A percentile compares a stretch with the other conserved stretches of the same genome.
These are phyloP conservation scores for Macquaria ambigua DNA, from an alignment of 2,113 vertebrate genomes.

Conservation along the genomic window DNA sequence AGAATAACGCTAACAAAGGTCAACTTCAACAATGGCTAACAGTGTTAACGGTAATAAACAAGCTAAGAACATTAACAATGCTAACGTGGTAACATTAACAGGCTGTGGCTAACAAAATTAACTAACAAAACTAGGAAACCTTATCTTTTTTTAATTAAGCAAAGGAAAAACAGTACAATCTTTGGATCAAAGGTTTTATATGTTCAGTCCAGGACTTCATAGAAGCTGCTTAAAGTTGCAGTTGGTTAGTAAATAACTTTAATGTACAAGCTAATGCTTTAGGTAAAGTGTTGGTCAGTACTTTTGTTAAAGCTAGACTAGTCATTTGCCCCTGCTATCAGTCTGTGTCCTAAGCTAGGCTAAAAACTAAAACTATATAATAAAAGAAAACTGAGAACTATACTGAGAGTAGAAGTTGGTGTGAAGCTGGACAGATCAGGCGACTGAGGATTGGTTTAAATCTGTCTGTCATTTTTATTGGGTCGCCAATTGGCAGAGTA, in stretches of 20 bases:
- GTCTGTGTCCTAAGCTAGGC: background rate
- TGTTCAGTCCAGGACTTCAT: no score
- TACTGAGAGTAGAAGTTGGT: background rate
- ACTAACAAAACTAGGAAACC: background rate
- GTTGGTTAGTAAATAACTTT: no score
- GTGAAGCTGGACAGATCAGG: background rate
- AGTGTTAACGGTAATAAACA: background rate
- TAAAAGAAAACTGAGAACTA: no score
- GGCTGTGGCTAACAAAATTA: background rate
- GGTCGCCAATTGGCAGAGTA: no score
- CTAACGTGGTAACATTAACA: no score
- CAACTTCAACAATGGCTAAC: background rate
- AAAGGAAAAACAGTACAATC: no score
- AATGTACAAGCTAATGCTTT: background rate
- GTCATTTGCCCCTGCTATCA: background rate
- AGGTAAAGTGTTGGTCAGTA: background rate
- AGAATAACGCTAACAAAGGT: background rate
- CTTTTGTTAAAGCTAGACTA: background rate
- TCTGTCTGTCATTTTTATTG: no score
- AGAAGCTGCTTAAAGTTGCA: no score
- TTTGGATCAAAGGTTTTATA: background rate
- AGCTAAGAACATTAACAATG: no score
- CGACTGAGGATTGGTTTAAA: background rate
- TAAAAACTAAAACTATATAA: no score
- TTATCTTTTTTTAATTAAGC: background rate